A percentile compares a stretch with the other conserved stretches of the same genome.
Evolutionary conservation across 2,113 vertebrate species (phyloP).

Genomic region (Nesogale talazaci): DNA sequence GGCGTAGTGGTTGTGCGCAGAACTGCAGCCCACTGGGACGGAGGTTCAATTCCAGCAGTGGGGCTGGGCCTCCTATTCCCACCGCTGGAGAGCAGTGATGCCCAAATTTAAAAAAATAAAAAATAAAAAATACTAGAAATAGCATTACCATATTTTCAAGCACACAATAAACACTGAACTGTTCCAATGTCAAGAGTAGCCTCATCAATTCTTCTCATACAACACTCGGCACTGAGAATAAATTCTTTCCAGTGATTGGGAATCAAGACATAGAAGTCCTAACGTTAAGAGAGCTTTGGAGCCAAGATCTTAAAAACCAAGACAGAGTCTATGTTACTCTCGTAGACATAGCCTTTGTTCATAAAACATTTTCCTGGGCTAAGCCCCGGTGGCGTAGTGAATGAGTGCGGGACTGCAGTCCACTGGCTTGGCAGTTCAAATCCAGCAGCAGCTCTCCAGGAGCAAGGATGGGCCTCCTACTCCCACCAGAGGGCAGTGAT

Average conservation of each 20-base stretch:
- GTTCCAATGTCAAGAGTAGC: background rate
- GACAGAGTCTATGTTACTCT: background rate
- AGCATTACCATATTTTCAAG: constrained; percentile 72
- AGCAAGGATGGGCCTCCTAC: no score
- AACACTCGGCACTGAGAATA: constrained; percentile 43
- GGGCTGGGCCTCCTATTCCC: no score
- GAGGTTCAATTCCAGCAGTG: no score
- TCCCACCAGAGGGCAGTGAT: no score
- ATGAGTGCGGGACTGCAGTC: no score
- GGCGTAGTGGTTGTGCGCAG: no score
- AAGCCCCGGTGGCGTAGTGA: no score
- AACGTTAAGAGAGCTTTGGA: background rate
- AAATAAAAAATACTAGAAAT: constrained; percentile 3
- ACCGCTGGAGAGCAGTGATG: no score
- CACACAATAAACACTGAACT: constrained; percentile 40
- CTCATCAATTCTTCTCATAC: constrained; percentile 2
- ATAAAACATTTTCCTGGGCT: constrained; percentile 22
- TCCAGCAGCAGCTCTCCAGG: no score
- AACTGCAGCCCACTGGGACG: no score
- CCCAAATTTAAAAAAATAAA: no score
- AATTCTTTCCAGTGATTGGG: constrained; percentile 50
- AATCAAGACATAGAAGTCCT: constrained; percentile 32
- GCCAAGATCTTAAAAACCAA: background rate
- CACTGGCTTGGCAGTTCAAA: no score
- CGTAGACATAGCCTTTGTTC: background rate